Conservation (phyloP, 2,113 vertebrate genomes). For the Leptodactylus fuscus region DNA sequence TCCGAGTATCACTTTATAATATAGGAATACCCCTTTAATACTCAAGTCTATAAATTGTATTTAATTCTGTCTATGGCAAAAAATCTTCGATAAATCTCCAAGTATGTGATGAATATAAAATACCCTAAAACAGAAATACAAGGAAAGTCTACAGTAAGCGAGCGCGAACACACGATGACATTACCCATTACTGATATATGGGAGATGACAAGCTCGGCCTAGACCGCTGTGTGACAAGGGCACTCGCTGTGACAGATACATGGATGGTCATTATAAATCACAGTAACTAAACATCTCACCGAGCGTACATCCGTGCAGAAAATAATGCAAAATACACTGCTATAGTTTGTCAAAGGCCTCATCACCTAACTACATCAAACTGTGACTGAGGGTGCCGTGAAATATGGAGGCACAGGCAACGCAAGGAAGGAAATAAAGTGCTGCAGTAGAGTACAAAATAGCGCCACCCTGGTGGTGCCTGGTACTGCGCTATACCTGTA, state of each 20-base stretch:
- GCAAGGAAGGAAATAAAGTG: background rate
- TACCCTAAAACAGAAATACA: background rate
- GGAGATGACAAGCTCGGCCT: background rate
- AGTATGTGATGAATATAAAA: background rate
- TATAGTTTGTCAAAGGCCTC: slow-evolving; percentile 22
- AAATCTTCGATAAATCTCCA: too few species aligned
- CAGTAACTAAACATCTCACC: slow-evolving; percentile 29
- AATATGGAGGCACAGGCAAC: background rate
- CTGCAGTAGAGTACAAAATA: background rate
- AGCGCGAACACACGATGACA: background rate
- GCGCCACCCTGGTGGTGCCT: too few species aligned
- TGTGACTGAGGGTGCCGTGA: background rate
- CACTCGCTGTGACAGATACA: background rate
- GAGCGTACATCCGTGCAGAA: background rate
- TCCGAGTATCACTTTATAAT: too few species aligned
- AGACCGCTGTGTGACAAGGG: background rate
- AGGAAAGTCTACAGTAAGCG: background rate
- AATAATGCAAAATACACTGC: background rate
- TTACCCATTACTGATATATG: slow-evolving; percentile 1
- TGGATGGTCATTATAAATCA: slow-evolving; percentile 24
- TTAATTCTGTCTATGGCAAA: too few species aligned
- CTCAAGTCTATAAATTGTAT: too few species aligned
- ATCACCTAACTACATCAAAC: background rate
- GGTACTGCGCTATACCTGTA: too few species aligned
- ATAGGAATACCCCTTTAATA: too few species aligned